phyloP scores from a whole-genome alignment of 2,888 invertebrate species.

The Spicauda simplicius region DNA sequence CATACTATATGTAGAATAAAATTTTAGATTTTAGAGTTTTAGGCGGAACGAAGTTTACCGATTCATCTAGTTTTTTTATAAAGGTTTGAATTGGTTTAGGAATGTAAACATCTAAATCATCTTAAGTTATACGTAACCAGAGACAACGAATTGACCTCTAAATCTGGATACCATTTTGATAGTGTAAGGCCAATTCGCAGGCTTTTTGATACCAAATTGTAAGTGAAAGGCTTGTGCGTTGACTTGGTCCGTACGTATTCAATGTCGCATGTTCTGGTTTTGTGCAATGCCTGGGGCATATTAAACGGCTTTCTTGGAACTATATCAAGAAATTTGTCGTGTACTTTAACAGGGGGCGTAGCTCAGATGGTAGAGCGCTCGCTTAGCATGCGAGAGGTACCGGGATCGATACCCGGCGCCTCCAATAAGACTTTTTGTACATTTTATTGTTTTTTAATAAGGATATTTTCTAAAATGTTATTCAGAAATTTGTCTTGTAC shows the following conservation, averaged over 20 bases:
- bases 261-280: slow-evolving; percentile 3
- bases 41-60: no score
- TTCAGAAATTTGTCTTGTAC: no score
- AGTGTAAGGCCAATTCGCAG: not conserved
- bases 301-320: not conserved
- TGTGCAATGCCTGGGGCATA: not conserved
- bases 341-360: not conserved
- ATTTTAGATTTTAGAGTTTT: no score
- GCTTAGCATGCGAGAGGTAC: slow-evolving; percentile 3
- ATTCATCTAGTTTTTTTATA: no score
- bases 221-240: not conserved
- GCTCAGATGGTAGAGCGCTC: slow-evolving; percentile 3
- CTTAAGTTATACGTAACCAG: no score
- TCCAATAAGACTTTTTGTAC: no score
- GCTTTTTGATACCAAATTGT: no score
- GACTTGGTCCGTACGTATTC: not conserved
- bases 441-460: no score
- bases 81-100: no score
- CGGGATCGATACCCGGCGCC: not conserved
- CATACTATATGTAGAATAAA: no score
- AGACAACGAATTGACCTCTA: not conserved
- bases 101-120: no score
- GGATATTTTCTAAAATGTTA: no score
- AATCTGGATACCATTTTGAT: not conserved
- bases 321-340: not conserved